These are phyloP conservation scores for Spodoptera frugiperda DNA, from an alignment of 1,140 invertebrate species.

Conservation along the genomic window DNA sequence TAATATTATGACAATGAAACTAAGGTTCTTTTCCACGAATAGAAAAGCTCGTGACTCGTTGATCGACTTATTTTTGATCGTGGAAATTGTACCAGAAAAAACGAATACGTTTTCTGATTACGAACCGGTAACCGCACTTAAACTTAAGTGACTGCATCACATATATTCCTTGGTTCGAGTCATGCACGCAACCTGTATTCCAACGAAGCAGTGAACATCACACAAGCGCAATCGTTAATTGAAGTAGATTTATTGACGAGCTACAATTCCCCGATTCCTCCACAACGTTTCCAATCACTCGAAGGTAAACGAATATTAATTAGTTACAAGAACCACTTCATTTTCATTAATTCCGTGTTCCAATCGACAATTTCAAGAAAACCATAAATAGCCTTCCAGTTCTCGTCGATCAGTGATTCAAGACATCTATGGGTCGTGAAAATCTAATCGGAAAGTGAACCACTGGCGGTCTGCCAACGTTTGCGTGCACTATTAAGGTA, in stretches of 20 bases:
- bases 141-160: background rate
- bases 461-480: constrained; percentile 19
- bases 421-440: constrained; percentile 34
- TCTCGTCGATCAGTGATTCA: constrained; percentile 21
- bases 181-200: too few species aligned
- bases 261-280: background rate
- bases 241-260: background rate
- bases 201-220: too few species aligned
- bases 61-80: too few species aligned
- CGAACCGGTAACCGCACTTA: too few species aligned
- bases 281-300: background rate
- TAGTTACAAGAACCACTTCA: background rate
- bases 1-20: too few species aligned
- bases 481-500: constrained; percentile 11
- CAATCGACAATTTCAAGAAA: background rate
- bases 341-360: background rate
- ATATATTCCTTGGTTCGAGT: background rate
- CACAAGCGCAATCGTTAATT: too few species aligned
- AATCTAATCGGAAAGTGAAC: constrained; percentile 39
- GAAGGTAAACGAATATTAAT: background rate
- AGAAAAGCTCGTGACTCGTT: too few species aligned
- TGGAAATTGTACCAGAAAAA: too few species aligned
- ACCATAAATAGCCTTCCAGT: constrained; percentile 31
- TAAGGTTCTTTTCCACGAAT: too few species aligned
- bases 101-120: too few species aligned